Base-by-base conservation (phyloP, 2,113 vertebrate genomes). In the Sinocyclocheilus grahami region DNA sequence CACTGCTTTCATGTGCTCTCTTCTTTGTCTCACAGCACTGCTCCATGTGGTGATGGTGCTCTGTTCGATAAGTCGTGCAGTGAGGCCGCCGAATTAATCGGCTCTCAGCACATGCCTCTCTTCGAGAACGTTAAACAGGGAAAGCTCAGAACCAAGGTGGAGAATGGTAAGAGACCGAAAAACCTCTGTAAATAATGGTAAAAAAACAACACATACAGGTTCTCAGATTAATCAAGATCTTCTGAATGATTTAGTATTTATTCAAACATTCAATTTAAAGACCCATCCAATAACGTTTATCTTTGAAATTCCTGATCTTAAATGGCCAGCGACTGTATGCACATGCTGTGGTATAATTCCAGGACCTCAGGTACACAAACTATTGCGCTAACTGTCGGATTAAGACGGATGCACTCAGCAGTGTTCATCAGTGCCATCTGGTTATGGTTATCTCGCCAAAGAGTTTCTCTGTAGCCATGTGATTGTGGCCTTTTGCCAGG, bases 51-150 rank as follows among this genome's bases (percentile, higher is more conserved):
- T 0, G 98, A 99, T 0, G 97, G 98, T 0, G 98, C 98, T 0
- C 95, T 99, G 88, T 99, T 99, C 1, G 98, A 99, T 88, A 99
- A 99, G 89, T 99, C 98, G 20, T 99, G 97, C 94, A 99, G 96
- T 0, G 98, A 99, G 53, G 89, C 95, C 0, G 95, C 96, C 0
- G 92, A 94, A 2, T 89, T 93, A 7, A 88, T 30, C 0, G 93
- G 92, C 0, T 93, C 93, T 0, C 84, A 91, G 22, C 98, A 99
- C 84, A 96, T 97, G 87, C 98, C 98, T 0, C 95, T 99, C 85
- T 99, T 99, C 37, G 97, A 99, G 94, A 99, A 98, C 51, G 92
- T 93, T 67, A 99, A 98, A 62, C 98, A 99, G 88, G 98, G 98
- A 88, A 99, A 99, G 51, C 96, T 99, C 33, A 94, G 98, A 67